A percentile compares a stretch with the other conserved stretches of the same genome.
These are phyloP conservation scores for Amphiura filiformis DNA, from an alignment of 35 echinoderm and acorn worm genomes.

Conservation along the genomic window DNA sequence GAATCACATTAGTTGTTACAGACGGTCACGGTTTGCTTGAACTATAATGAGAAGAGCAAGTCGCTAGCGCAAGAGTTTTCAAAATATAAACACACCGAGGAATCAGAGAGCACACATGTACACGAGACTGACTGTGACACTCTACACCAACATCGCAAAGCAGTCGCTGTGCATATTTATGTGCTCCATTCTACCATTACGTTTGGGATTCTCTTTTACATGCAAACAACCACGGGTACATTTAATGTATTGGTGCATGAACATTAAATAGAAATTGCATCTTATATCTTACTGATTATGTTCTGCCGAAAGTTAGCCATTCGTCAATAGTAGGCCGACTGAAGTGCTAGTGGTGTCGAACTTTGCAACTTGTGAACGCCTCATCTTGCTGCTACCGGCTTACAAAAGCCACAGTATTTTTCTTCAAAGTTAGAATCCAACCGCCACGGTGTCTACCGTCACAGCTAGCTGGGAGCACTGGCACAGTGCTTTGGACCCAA, in stretches of 20 bases:
- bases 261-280: not conserved
- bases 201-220: not conserved
- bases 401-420: not conserved
- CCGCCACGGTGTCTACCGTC: constrained; percentile 1
- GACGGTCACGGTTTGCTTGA: constrained; percentile 31
- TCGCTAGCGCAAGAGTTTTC: constrained; percentile 19
- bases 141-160: not conserved
- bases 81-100: constrained; percentile 44
- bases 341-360: no score
- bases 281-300: no score
- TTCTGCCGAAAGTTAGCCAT: no score
- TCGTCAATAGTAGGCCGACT: no score
- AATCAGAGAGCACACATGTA: constrained; percentile 10
- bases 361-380: no score
- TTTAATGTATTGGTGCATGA: not conserved
- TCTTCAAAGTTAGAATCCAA: not conserved
- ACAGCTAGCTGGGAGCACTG: constrained; percentile 12
- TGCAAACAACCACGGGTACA: not conserved
- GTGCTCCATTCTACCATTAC: not conserved
- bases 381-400: not conserved
- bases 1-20: not conserved
- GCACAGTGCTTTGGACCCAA: constrained; percentile 5
- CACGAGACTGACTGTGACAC: not conserved
- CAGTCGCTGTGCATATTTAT: not conserved
- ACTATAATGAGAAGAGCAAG: constrained; percentile 8